Evolutionary conservation across 2,797 vertebrate species (phyloP).

Genomic region (Micrastur ruficollis): DNA sequence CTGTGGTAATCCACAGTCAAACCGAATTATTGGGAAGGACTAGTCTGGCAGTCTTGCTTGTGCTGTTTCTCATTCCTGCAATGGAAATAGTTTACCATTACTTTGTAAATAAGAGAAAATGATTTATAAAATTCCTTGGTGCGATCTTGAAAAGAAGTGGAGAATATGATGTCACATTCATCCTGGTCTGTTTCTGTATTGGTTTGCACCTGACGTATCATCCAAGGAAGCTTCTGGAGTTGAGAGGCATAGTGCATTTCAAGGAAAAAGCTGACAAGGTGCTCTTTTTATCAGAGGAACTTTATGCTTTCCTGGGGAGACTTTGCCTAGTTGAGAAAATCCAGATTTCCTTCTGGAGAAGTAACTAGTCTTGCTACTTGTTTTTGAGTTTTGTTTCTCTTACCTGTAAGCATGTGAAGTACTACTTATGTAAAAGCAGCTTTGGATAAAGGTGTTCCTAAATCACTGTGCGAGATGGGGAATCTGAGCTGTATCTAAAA

Average conservation of each 20-base stretch:
- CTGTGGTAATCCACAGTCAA: not conserved
- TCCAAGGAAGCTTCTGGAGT: not conserved
- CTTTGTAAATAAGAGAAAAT: not conserved
- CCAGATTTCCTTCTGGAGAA: not conserved
- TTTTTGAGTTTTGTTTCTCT: not conserved
- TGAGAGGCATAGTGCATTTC: not conserved
- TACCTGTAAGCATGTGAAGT: not conserved
- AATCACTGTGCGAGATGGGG: not conserved
- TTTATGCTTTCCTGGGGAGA: not conserved
- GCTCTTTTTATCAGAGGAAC: not conserved
- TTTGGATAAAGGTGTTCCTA: not conserved
- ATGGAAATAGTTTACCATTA: not conserved
- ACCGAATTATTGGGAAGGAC: not conserved
- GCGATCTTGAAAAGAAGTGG: not conserved
- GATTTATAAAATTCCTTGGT: not conserved
- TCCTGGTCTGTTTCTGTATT: not conserved
- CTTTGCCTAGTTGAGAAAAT: not conserved
- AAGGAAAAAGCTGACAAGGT: not conserved
- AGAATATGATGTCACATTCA: not conserved
- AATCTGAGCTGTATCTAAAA: not conserved
- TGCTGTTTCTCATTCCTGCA: not conserved
- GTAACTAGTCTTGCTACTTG: not conserved
- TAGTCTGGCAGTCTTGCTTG: not conserved
- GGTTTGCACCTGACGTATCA: not conserved
- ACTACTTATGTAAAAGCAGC: not conserved